Conservation (phyloP, 2,888 invertebrate genomes). For the Agrotis clavis region DNA sequence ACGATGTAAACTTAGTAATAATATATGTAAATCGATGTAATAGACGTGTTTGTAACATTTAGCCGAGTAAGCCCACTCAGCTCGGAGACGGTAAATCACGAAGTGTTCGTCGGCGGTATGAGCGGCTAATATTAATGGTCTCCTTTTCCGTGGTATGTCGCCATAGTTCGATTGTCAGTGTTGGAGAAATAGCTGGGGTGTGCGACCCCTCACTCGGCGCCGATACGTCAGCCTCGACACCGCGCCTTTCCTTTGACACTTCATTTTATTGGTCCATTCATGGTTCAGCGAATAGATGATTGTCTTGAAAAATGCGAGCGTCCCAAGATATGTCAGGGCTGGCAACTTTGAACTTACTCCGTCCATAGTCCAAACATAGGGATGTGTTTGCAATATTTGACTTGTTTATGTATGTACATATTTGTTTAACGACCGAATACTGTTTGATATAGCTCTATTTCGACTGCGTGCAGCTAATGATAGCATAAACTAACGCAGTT, state of each 20-base stretch:
- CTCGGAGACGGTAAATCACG: conserved; percentile 56
- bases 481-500: conserved; percentile 3
- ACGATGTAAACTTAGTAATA: conserved; percentile 41
- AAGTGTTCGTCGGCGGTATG: conserved; percentile 52
- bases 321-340: conserved; percentile 53
- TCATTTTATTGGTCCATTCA: conserved; percentile 79
- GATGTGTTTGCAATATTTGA: background rate
- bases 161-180: conserved; percentile 64
- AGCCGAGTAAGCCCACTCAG: conserved; percentile 37
- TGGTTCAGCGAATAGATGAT: conserved; percentile 72
- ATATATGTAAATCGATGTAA: conserved; percentile 41
- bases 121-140: conserved; percentile 65
- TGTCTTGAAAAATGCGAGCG: conserved; percentile 68
- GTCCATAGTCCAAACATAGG: background rate
- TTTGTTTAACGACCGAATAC: conserved; percentile 9
- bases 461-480: conserved; percentile 2
- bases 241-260: conserved; percentile 72
- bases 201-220: conserved; percentile 69
- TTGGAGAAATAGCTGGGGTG: conserved; percentile 69
- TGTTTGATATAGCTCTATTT: conserved; percentile 1
- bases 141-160: conserved; percentile 59
- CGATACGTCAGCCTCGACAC: conserved; percentile 68
- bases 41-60: conserved; percentile 46
- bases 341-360: conserved; percentile 17
- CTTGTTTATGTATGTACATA: conserved; percentile 6